Base-by-base conservation (phyloP, 2,113 vertebrate genomes). In the Regulus satrapa region DNA sequence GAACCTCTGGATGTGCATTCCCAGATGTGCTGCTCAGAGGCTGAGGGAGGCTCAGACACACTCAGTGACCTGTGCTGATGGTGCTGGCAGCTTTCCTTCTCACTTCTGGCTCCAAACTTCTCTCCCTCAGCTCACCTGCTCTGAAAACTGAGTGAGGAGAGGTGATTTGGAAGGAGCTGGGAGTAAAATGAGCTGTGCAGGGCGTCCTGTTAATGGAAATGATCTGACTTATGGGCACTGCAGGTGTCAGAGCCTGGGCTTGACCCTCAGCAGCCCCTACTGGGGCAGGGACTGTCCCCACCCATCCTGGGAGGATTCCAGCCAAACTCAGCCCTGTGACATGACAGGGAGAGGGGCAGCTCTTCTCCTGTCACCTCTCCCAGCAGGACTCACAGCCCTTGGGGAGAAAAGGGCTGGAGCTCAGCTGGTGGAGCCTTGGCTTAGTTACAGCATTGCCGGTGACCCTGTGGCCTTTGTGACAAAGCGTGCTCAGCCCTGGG, bases 1-100 rank as follows among this genome's bases (percentile, higher is more conserved):
- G 1, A 31, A 4, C 12, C 6, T 12, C 1, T 24, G 56, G 61
- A 1, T 17, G 0, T n/a, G n/a, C n/a, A n/a, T n/a, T n/a, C n/a
- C 38, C 81, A 36, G 49, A 48, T 9, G 14, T 1, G 7, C 56
- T 36, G 69, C 78, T 78, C 36, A 2, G 87, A 32, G 41, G 76
- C 36, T 77, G 77, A 52, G 1, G 68, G 87, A n/a, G 52, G 82
- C 64, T 88, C 69, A 79, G 56, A 13, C n/a, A 16, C 0, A 0
- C 38, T 74, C 82, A 43, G n/a, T 2, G 5, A 52, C 10, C 34
- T 28, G 52, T 12, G 1, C 75, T 79, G 93, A 4, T 1, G 18
- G 36, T 26, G 62, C 86, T 88, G 83, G 75, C 49, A 61, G 0
- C 41, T 76, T 21, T 58, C 25, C 67, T 77, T 24, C 85, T 40